A percentile compares a stretch with the other conserved stretches of the same genome.
Conservation (phyloP, 2,888 invertebrate genomes). For the Acrobasis repandana region DNA sequence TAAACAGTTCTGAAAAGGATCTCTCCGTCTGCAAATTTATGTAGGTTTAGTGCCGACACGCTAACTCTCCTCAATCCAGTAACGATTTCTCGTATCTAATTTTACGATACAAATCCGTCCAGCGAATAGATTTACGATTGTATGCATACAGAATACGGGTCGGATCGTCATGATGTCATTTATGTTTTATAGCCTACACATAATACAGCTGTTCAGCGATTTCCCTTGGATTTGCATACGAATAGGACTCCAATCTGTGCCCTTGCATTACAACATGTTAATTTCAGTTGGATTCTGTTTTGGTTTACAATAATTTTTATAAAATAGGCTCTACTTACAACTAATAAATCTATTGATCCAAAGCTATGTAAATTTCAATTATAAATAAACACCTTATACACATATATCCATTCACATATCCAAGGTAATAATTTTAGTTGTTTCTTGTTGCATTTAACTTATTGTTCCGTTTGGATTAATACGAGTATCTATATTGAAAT, state of each 20-base stretch:
- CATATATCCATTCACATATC: too few relatives aligned
- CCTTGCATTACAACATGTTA: constrained; percentile 30
- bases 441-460: too few relatives aligned
- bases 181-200: constrained; percentile 46
- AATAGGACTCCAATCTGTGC: constrained; percentile 34
- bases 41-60: constrained; percentile 17
- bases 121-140: constrained; percentile 40
- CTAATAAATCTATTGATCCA: too few relatives aligned
- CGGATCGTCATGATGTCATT: constrained; percentile 44
- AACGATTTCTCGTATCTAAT: constrained; percentile 26
- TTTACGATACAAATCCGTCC: constrained; percentile 42
- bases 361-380: too few relatives aligned
- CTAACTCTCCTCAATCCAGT: constrained; percentile 23
- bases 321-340: too few relatives aligned
- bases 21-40: constrained; percentile 3
- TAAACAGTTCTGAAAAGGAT: constrained; percentile 1
- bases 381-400: too few relatives aligned
- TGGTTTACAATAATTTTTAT: too few relatives aligned
- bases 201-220: constrained; percentile 42
- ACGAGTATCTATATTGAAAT: too few relatives aligned
- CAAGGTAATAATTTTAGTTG: too few relatives aligned
- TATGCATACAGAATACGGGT: constrained; percentile 33
- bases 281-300: neutral
- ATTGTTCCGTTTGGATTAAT: too few relatives aligned
- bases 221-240: constrained; percentile 50